Evolutionary conservation across 1,140 invertebrate species (phyloP).

Genomic region (Aphaenogaster floridana): DNA sequence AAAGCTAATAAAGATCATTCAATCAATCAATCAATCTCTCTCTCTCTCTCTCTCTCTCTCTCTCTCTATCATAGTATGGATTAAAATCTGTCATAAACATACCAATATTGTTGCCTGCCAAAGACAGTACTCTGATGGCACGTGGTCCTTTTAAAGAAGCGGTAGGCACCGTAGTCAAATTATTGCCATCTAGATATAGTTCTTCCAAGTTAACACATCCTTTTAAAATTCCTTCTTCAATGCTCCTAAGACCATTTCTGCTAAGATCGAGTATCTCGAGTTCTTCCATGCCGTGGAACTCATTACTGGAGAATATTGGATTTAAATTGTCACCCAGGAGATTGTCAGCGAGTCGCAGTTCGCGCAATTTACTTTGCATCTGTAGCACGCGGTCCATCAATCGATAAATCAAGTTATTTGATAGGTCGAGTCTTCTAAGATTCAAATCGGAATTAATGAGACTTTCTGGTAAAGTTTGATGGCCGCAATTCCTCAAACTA

Average conservation of each 20-base stretch:
- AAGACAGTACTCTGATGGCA: slow-evolving; percentile 90
- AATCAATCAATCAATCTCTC: too few relatives aligned
- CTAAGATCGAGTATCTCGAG: slow-evolving; percentile 92
- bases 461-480: slow-evolving; percentile 91
- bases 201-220: slow-evolving; percentile 93
- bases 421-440: slow-evolving; percentile 92
- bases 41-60: too few relatives aligned
- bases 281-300: slow-evolving; percentile 92
- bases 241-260: slow-evolving; percentile 92
- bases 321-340: slow-evolving; percentile 95
- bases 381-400: slow-evolving; percentile 92
- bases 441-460: slow-evolving; percentile 88
- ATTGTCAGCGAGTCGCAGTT: slow-evolving; percentile 92
- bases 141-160: slow-evolving; percentile 93
- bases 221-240: slow-evolving; percentile 95
- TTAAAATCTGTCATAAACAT: slow-evolving; percentile 65
- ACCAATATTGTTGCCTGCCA: slow-evolving; percentile 94
- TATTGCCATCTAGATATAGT: slow-evolving; percentile 93
- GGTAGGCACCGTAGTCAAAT: slow-evolving; percentile 91
- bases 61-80: too few relatives aligned
- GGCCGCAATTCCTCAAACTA: slow-evolving; percentile 92
- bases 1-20: too few relatives aligned
- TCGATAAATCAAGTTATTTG: slow-evolving; percentile 93
- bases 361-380: slow-evolving; percentile 89
- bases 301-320: slow-evolving; percentile 95